Conservation (phyloP, 2,113 vertebrate genomes). For the Pseudois nayaur region DNA sequence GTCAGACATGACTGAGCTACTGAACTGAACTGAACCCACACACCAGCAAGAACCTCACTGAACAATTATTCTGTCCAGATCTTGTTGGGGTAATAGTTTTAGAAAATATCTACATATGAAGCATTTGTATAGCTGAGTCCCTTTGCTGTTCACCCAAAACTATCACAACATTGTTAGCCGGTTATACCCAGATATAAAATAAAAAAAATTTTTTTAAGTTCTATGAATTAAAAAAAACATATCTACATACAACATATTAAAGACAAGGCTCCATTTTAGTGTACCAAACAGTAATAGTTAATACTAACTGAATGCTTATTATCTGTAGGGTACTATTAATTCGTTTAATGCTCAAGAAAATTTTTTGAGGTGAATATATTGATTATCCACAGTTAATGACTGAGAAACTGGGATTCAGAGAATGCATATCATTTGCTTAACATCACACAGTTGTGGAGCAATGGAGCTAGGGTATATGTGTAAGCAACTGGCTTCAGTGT, state of each 20-base stretch:
- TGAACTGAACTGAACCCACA: not conserved
- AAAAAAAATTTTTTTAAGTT: fast-evolving
- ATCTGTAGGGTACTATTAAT: not conserved
- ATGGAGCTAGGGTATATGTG: not conserved
- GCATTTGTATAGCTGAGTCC: not conserved
- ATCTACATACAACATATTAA: not conserved
- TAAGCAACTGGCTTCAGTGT: not conserved
- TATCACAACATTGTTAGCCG: not conserved
- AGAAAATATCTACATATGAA: not conserved
- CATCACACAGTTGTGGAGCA: not conserved
- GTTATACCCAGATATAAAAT: not conserved
- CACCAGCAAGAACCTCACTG: not conserved
- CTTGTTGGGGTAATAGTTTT: not conserved
- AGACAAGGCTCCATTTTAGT: not conserved
- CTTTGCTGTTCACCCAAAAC: not conserved
- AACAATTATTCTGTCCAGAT: not conserved
- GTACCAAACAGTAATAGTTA: not conserved
- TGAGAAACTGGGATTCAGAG: not conserved
- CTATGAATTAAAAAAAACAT: not conserved
- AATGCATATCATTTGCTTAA: not conserved
- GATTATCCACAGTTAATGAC: not conserved
- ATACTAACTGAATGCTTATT: not conserved
- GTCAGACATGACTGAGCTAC: not conserved
- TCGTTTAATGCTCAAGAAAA: not conserved
- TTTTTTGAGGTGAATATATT: not conserved